Evolutionary conservation across 2,113 vertebrate species (phyloP).

Genomic region (Pungitius pungitius): DNA sequence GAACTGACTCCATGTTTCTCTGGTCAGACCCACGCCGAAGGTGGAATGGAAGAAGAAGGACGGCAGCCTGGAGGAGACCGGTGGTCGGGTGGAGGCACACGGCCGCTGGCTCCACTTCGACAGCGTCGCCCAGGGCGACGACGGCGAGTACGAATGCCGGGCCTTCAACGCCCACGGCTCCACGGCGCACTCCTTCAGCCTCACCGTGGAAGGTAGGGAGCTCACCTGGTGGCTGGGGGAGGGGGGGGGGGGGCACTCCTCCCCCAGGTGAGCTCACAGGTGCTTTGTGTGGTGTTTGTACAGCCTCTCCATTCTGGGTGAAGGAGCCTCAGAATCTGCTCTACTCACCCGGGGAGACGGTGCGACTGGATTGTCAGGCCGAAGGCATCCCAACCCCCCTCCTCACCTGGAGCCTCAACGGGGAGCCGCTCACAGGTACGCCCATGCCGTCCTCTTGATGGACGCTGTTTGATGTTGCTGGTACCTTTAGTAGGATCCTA

Average conservation of each 20-base stretch:
- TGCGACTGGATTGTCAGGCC: conserved; percentile 84
- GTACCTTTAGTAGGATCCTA: neutral
- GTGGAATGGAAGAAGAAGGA: conserved; percentile 84
- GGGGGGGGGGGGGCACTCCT: no score
- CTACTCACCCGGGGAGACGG: conserved; percentile 84
- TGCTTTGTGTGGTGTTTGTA: neutral
- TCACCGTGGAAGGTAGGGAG: conserved; percentile 86
- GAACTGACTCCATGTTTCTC: no score
- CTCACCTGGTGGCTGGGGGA: no score
- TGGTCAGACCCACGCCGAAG: conserved; percentile 85
- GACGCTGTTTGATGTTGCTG: neutral
- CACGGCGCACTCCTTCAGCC: conserved; percentile 71
- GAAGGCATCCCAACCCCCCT: conserved; percentile 84
- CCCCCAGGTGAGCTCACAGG: neutral
- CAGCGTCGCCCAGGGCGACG: conserved; percentile 76
- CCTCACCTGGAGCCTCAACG: conserved; percentile 88
- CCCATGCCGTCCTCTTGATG: neutral
- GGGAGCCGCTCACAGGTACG: conserved; percentile 78
- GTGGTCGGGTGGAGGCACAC: conserved; percentile 49
- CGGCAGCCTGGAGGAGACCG: conserved; percentile 56
- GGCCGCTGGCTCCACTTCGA: conserved; percentile 80
- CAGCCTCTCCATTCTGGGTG: conserved; percentile 87
- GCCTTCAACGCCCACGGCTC: conserved; percentile 81
- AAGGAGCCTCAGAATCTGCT: conserved; percentile 76
- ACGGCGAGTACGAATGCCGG: conserved; percentile 87